Evolutionary conservation across 2,888 invertebrate species (phyloP), one percentile per base, ranked within the genome.

Genomic region (Ornithoptera alexandrae): DNA sequence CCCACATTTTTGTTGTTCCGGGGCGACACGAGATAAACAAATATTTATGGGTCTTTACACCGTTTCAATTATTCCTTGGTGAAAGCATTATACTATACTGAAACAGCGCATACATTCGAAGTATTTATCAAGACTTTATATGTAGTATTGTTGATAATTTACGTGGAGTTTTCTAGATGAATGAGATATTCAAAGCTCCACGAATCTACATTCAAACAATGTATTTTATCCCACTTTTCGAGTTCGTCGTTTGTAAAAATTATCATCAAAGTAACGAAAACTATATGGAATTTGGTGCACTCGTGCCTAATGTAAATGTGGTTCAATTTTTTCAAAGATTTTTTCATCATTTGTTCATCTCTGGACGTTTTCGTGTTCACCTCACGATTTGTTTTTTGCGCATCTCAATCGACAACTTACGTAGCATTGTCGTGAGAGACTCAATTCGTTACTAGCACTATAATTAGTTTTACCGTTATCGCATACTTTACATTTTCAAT

Each of bases 391-490:
- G 74, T 81, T 89, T 89, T 90, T 89, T 89, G 84, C 81, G 80
- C 83, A 81, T 84, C 84, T 83, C 76, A 79, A 80, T 78, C 82
- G 79, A 81, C 79, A 77, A 81, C 81, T 84, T 80, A 82, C 80
- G 77, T 82, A 81, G 79, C 79, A 71, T 77, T 81, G 84, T 89
- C 88, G 90, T 90, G 90, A 89, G 86, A 84, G 82, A 74, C 77
- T 80, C 85, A 81, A 89, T 88, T 89, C 85, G 87, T 85, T 87
- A 86, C 86, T 83, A 82, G 84, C 83, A 81, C 82, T 84, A 84
- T 89, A 89, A 90, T 90, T 90, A 89, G 83, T 81, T 89, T 85
- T 90, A 88, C 90, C 86, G 89, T 89, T 90, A 85, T 77, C 79
- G 75, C 81, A 80, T 81, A 81, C 80, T 83, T 87, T 84, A 87